Percentiles rank a stretch among this genome's conserved stretches.
phyloP scores from a whole-genome alignment of 1,140 invertebrate genomes.

The Drosophila lini region DNA sequence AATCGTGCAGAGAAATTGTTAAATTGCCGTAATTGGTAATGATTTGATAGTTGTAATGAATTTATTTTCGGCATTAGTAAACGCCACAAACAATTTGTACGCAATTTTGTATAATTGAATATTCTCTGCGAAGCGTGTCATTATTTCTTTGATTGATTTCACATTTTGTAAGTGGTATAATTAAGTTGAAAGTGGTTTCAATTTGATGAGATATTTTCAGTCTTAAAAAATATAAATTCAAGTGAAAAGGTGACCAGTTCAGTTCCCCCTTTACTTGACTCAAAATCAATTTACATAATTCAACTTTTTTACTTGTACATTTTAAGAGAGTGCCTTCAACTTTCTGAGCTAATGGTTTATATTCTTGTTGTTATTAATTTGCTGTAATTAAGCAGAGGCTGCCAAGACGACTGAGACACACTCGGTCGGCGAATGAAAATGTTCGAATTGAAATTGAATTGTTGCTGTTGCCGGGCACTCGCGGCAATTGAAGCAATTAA shows the following conservation, averaged over 20 bases:
- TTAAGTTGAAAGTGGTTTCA: not conserved
- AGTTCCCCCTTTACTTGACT: slow-evolving; percentile 24
- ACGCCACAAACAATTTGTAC: not conserved
- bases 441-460: slow-evolving; percentile 76
- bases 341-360: slow-evolving; percentile 13
- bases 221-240: not conserved
- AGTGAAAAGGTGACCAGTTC: slow-evolving; percentile 2
- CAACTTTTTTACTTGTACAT: not conserved
- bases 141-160: slow-evolving; percentile 1
- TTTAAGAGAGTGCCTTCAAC: slow-evolving; percentile 53
- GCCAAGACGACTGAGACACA: not conserved
- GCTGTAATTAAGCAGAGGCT: slow-evolving; percentile 42
- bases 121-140: not conserved
- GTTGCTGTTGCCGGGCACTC: slow-evolving; percentile 39
- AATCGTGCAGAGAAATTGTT: slow-evolving; percentile 15
- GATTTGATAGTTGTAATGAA: slow-evolving; percentile 6
- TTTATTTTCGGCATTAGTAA: slow-evolving; percentile 6
- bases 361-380: slow-evolving; percentile 38
- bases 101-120: slow-evolving; percentile 11
- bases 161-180: not conserved
- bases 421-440: slow-evolving; percentile 30
- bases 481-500: slow-evolving; percentile 78
- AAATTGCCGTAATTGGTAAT: slow-evolving; percentile 19
- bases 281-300: slow-evolving; percentile 47
- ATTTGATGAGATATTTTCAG: not conserved